These are phyloP conservation scores for Pycnomerus fuliginosus DNA, from an alignment of 2,888 invertebrate genomes.

Conservation along the genomic window DNA sequence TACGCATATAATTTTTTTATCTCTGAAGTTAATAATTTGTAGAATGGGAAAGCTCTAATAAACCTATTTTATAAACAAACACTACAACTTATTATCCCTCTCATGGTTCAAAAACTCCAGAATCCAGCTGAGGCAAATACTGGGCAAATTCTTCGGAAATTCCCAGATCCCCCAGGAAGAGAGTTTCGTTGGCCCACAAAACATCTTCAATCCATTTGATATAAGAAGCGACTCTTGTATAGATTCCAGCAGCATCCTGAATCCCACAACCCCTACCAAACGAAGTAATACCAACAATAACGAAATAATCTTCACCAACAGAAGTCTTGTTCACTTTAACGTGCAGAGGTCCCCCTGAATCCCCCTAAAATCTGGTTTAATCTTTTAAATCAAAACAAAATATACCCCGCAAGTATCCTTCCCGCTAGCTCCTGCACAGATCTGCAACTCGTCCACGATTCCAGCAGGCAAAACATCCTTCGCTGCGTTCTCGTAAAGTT, in stretches of 20 bases:
- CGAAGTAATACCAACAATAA: conserved; percentile 54
- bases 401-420: conserved; percentile 8
- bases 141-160: no score
- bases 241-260: conserved; percentile 50
- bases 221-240: conserved; percentile 52
- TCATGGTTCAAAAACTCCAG: no score
- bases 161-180: no score
- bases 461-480: neutral
- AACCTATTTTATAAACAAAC: no score
- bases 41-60: no score
- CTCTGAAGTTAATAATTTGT: no score
- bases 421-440: conserved; percentile 7
- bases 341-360: conserved; percentile 12
- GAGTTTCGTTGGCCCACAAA: no score
- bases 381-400: neutral
- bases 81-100: no score
- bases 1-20: no score
- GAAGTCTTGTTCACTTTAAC: no score
- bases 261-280: conserved; percentile 50
- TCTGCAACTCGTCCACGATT: conserved; percentile 2
- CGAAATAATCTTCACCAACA: conserved; percentile 34
- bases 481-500: neutral
- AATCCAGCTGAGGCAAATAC: no score
- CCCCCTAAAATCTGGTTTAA: conserved; percentile 4
- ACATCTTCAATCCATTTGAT: conserved; percentile 54